phyloP scores from a whole-genome alignment of 2,888 invertebrate genomes.

The Unio delphinus region DNA sequence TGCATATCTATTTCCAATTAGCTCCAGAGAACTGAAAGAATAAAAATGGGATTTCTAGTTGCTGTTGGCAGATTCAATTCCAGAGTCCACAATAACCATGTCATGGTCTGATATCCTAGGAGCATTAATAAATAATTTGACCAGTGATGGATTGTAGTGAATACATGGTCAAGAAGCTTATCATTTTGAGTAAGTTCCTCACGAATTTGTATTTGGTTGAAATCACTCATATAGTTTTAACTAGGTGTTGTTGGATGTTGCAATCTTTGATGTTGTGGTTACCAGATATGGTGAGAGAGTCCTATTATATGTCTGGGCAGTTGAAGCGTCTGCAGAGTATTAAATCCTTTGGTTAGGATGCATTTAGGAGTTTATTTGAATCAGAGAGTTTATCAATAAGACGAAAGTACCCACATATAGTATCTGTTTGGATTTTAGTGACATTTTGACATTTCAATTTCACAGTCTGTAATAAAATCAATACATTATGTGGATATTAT shows the following conservation, averaged over 20 bases:
- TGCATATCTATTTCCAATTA: background rate
- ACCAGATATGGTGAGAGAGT: no score
- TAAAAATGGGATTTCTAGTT: background rate
- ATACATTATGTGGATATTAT: conserved; percentile 10
- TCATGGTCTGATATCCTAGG: conserved; percentile 9
- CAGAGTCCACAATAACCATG: conserved; percentile 3
- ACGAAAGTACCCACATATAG: conserved; percentile 7
- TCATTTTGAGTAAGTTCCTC: no score
- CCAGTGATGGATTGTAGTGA: background rate
- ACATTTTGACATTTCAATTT: conserved; percentile 13
- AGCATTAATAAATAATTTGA: no score
- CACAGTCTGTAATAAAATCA: conserved; percentile 16
- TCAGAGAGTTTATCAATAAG: background rate
- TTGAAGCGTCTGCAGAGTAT: background rate
- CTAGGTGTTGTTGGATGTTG: no score
- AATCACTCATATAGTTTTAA: no score
- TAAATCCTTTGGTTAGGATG: no score
- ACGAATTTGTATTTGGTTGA: no score
- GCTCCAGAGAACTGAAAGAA: background rate
- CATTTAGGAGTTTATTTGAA: no score
- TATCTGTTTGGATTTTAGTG: conserved; percentile 2
- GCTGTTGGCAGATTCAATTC: conserved; percentile 1
- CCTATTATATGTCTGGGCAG: no score
- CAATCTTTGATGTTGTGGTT: no score
- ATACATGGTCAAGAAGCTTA: no score